These are phyloP conservation scores for Corapipo altera DNA, from an alignment of 2,113 vertebrate genomes.

Conservation along the genomic window DNA sequence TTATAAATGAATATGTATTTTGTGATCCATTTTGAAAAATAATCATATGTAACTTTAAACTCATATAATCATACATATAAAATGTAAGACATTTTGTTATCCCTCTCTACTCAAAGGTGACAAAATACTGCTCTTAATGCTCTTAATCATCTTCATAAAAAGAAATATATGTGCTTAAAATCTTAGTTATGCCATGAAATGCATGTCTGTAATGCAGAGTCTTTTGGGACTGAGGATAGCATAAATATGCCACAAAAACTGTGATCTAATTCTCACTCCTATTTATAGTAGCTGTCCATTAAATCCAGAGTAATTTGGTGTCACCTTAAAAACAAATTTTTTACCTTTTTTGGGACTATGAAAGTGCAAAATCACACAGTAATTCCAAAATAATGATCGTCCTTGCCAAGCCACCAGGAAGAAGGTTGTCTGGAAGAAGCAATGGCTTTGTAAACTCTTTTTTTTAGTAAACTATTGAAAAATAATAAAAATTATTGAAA, in stretches of 20 bases:
- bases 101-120: background rate
- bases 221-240: background rate
- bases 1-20: background rate
- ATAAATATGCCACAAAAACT: background rate
- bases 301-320: background rate
- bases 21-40: background rate
- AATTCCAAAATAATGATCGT: background rate
- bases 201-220: background rate
- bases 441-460: background rate
- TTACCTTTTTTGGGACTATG: background rate
- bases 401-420: background rate
- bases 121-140: background rate
- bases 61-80: too few relatives aligned
- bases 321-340: background rate
- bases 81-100: background rate
- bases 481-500: background rate
- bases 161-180: background rate
- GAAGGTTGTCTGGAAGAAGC: background rate
- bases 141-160: background rate
- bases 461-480: background rate
- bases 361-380: background rate
- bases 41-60: background rate
- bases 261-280: background rate
- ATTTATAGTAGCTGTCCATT: background rate
- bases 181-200: background rate